Percentiles rank a stretch among this genome's conserved stretches.
Evolutionary conservation across 35 echinoderm and acorn worm species (phyloP).

Genomic region (Strongylocentrotus purpuratus): DNA sequence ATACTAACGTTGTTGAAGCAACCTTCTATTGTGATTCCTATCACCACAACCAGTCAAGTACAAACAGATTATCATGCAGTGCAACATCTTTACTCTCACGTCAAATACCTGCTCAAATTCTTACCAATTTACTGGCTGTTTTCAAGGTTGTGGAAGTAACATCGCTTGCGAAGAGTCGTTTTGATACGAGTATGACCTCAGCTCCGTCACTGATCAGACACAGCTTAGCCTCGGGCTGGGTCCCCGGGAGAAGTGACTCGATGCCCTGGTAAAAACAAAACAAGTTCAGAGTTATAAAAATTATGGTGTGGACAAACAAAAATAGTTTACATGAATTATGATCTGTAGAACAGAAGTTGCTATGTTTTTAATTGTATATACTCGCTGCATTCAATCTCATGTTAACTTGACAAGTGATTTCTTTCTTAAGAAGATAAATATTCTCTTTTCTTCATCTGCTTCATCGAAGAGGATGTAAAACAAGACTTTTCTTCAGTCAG

Average conservation of each 20-base stretch:
- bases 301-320: neutral
- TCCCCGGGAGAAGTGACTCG: slow-evolving; percentile 52
- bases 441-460: too few species aligned
- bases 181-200: slow-evolving; percentile 63
- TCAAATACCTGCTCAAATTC: neutral
- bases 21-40: too few species aligned
- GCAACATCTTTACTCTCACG: too few species aligned
- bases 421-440: too few species aligned
- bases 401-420: too few species aligned
- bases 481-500: too few species aligned
- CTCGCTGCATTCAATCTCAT: too few species aligned
- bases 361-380: neutral
- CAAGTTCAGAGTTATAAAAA: neutral
- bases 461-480: too few species aligned
- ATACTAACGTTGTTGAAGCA: too few species aligned
- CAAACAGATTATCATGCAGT: too few species aligned
- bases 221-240: slow-evolving; percentile 48
- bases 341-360: neutral
- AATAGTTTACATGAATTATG: neutral
- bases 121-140: slow-evolving; percentile 64
- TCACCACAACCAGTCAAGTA: too few species aligned
- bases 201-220: slow-evolving; percentile 60
- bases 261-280: slow-evolving; percentile 48
- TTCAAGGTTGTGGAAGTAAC: slow-evolving; percentile 47
- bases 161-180: slow-evolving; percentile 62